A percentile compares a stretch with the other conserved stretches of the same genome.
These are phyloP conservation scores for Chironomus tepperi DNA, from an alignment of 1,140 invertebrate genomes.

Conservation along the genomic window DNA sequence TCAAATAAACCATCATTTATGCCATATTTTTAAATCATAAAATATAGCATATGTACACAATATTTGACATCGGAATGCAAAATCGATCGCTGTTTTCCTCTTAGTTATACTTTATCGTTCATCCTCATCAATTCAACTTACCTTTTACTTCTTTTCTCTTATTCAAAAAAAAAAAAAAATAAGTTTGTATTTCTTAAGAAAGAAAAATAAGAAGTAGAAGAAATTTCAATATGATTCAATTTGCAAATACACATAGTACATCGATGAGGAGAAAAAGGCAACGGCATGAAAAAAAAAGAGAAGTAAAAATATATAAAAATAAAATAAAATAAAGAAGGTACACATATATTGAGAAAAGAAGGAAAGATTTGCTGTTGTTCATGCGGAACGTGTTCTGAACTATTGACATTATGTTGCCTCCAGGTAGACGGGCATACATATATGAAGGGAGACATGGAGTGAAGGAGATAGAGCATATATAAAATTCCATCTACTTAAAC, in stretches of 20 bases:
- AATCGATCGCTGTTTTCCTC: not conserved
- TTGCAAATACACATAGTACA: not conserved
- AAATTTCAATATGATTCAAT: slow-evolving; percentile 9
- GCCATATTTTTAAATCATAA: not conserved
- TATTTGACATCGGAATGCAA: slow-evolving; percentile 9
- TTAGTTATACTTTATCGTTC: not conserved
- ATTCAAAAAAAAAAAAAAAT: no score
- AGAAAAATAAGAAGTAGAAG: no score
- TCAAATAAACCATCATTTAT: no score
- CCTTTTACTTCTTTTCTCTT: no score
- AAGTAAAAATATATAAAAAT: not conserved
- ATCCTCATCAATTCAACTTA: no score
- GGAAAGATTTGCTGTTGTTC: not conserved
- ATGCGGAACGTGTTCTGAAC: slow-evolving; percentile 23
- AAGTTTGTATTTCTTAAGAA: no score
- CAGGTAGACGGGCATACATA: not conserved
- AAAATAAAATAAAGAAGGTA: not conserved
- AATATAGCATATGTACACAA: not conserved
- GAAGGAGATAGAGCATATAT: not conserved
- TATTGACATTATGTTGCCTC: slow-evolving; percentile 19
- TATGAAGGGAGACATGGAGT: not conserved
- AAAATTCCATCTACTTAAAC: not conserved
- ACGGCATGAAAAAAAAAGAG: not conserved
- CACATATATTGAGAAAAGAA: not conserved
- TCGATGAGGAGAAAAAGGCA: not conserved